Conservation (phyloP, 2,797 vertebrate genomes). For the Schizopygopsis pylzovi region DNA sequence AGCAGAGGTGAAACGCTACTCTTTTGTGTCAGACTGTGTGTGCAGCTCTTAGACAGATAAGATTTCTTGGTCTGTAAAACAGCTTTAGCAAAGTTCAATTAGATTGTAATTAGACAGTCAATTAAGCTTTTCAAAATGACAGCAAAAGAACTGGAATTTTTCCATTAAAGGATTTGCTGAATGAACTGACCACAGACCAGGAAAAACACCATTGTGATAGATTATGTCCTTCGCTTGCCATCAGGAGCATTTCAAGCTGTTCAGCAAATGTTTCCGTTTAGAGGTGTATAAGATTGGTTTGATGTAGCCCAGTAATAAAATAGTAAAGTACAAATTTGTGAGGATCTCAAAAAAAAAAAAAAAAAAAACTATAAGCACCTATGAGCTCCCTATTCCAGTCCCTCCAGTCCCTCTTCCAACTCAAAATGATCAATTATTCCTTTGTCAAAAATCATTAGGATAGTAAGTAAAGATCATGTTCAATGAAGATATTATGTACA, state of each 20-base stretch:
- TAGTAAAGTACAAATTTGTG: too few relatives aligned
- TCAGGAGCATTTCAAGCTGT: slow-evolving; percentile 4
- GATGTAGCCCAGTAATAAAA: neutral
- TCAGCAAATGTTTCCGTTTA: neutral
- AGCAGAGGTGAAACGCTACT: slow-evolving; percentile 52
- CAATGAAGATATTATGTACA: too few relatives aligned
- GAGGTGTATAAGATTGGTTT: neutral
- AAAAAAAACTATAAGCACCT: too few relatives aligned
- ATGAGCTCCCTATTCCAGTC: too few relatives aligned
- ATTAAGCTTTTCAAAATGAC: slow-evolving; percentile 53
- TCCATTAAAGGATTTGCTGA: slow-evolving; percentile 33
- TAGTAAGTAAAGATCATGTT: too few relatives aligned
- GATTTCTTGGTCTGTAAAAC: slow-evolving; percentile 60
- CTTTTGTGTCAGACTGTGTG: slow-evolving; percentile 48
- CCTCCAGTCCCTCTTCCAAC: too few relatives aligned
- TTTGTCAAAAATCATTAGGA: too few relatives aligned
- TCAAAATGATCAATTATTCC: too few relatives aligned
- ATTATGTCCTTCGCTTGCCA: neutral
- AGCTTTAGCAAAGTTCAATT: slow-evolving; percentile 51
- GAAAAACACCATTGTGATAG: slow-evolving; percentile 6
- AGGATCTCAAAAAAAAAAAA: too few relatives aligned
- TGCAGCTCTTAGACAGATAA: slow-evolving; percentile 47
- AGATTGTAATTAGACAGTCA: slow-evolving; percentile 54
- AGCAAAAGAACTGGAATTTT: slow-evolving; percentile 26
- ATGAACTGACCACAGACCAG: slow-evolving; percentile 13